These are phyloP conservation scores for Prosopocoilus inquinatus DNA, from an alignment of 2,888 invertebrate species.

Conservation along the genomic window DNA sequence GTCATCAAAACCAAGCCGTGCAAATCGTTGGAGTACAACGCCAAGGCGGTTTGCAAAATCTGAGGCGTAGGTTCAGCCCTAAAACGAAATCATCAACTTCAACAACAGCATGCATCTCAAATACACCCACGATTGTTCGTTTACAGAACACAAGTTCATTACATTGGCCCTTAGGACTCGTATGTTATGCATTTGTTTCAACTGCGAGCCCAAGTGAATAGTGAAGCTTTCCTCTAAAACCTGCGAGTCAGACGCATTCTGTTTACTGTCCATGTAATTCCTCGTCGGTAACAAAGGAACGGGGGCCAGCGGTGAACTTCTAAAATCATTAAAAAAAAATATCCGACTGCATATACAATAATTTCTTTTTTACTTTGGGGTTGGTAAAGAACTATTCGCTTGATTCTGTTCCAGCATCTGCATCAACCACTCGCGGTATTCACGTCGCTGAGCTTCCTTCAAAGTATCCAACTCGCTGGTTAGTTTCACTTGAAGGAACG, in stretches of 20 bases:
- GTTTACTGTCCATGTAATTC: constrained; percentile 16
- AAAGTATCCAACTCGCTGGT: constrained; percentile 82
- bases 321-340: constrained; percentile 32
- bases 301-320: constrained; percentile 53
- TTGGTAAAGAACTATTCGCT: constrained; percentile 55
- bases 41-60: constrained; percentile 88
- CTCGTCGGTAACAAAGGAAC: constrained; percentile 30
- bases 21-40: constrained; percentile 88
- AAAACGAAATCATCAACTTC: constrained; percentile 19
- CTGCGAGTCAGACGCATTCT: constrained; percentile 28
- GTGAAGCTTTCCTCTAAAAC: constrained; percentile 92
- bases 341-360: background rate
- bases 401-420: constrained; percentile 71
- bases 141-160: constrained; percentile 71
- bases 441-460: constrained; percentile 79
- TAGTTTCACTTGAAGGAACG: constrained; percentile 81
- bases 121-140: constrained; percentile 36
- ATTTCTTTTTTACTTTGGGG: constrained; percentile 53
- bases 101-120: background rate
- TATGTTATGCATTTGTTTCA: constrained; percentile 98
- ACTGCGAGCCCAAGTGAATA: constrained; percentile 94
- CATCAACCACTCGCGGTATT: constrained; percentile 89
- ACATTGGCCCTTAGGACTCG: constrained; percentile 84
- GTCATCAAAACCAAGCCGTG: constrained; percentile 84
- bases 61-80: constrained; percentile 68